Conservation (phyloP, 2,113 vertebrate species). For the Dicaeum eximium region DNA sequence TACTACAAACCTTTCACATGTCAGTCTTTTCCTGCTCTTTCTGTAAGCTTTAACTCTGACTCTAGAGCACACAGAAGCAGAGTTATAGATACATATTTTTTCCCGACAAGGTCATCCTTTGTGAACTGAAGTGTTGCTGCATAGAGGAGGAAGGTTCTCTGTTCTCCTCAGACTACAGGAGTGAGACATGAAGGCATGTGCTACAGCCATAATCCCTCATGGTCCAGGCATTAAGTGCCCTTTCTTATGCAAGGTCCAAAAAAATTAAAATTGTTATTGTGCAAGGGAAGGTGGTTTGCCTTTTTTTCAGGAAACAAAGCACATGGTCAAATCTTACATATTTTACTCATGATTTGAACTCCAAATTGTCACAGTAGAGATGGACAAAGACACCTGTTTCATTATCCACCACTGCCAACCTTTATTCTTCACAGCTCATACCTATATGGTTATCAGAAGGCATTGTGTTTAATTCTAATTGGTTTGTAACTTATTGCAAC, state of each 20-base stretch:
- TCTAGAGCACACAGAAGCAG: not conserved
- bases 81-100: not conserved
- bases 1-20: not conserved
- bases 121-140: not conserved
- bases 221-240: not conserved
- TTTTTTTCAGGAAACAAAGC: not conserved
- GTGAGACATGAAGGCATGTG: rapidly evolving
- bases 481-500: not conserved
- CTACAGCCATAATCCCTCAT: not conserved
- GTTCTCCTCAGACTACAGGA: not conserved
- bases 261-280: not conserved
- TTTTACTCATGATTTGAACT: not conserved
- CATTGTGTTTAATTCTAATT: not conserved
- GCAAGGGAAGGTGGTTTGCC: not conserved
- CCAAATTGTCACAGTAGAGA: not conserved
- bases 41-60: not conserved
- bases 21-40: not conserved
- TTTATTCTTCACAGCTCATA: not conserved
- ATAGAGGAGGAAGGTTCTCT: rapidly evolving
- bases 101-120: not conserved
- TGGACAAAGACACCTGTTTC: not conserved
- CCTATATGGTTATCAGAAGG: not conserved
- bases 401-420: rapidly evolving
- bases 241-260: not conserved
- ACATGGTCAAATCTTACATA: not conserved